These are phyloP conservation scores for Microctonus aethiopoides DNA, from an alignment of 2,888 invertebrate genomes.

Conservation along the genomic window DNA sequence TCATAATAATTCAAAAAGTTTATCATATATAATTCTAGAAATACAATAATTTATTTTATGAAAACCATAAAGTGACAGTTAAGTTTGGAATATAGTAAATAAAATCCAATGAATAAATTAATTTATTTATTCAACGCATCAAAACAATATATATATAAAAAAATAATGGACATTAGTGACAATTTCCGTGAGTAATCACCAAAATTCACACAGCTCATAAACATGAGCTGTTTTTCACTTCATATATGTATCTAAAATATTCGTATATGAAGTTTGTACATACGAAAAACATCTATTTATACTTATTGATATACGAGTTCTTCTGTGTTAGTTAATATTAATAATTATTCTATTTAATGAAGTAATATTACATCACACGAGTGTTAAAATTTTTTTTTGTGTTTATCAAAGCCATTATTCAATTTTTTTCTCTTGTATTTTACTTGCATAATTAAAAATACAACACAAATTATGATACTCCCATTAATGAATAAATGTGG, in stretches of 20 bases:
- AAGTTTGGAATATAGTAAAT: not conserved
- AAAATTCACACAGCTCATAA: not conserved
- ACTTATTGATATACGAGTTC: slow-evolving; percentile 16
- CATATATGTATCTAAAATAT: not conserved
- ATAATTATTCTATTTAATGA: slow-evolving; percentile 15
- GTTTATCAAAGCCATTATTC: not conserved
- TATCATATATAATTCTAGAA: not conserved
- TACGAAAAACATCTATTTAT: slow-evolving; percentile 22
- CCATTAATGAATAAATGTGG: not conserved
- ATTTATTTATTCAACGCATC: not conserved
- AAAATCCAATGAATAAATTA: not conserved
- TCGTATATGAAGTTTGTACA: slow-evolving; percentile 6
- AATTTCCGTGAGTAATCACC: not conserved
- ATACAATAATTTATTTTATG: too few relatives aligned
- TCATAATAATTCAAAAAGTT: not conserved
- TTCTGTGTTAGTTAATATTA: slow-evolving; percentile 6
- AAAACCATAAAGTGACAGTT: not conserved
- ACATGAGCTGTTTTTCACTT: not conserved
- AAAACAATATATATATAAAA: not conserved
- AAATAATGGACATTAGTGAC: not conserved
- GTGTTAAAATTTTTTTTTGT: not conserved
- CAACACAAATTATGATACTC: not conserved
- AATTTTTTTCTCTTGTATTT: not conserved
- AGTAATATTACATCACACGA: not conserved
- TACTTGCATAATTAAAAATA: not conserved